Conservation (phyloP, 2,888 invertebrate species). For the Drosophila lutescens region DNA sequence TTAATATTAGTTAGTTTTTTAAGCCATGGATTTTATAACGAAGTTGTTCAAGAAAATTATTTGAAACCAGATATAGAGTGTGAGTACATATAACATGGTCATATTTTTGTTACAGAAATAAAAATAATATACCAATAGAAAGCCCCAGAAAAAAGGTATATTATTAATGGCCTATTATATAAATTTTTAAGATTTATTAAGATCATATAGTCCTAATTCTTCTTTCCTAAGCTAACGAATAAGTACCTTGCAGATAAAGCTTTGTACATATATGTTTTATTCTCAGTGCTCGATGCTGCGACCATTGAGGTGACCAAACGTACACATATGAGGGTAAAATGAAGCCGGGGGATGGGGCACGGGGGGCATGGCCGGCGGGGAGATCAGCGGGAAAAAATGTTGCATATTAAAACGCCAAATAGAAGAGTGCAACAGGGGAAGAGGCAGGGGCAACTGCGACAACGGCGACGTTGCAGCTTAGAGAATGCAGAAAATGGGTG, state of each 20-base stretch:
- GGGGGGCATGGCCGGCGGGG: constrained; percentile 16
- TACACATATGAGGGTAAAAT: constrained; percentile 37
- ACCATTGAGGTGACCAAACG: constrained; percentile 76
- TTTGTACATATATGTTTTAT: neutral
- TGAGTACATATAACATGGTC: too few relatives aligned
- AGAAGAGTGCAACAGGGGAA: constrained; percentile 67
- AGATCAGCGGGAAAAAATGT: constrained; percentile 57
- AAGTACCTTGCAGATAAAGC: neutral
- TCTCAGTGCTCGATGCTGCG: constrained; percentile 23
- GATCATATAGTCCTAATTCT: too few relatives aligned
- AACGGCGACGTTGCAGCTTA: constrained; percentile 66
- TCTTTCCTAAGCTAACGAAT: too few relatives aligned
- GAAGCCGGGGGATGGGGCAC: neutral
- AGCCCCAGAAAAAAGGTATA: too few relatives aligned
- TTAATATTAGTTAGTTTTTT: too few relatives aligned
- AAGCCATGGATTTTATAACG: too few relatives aligned
- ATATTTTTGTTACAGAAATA: too few relatives aligned
- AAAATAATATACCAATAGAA: too few relatives aligned
- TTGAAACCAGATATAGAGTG: too few relatives aligned
- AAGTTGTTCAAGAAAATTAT: too few relatives aligned
- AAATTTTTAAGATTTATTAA: too few relatives aligned
- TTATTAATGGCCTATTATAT: too few relatives aligned
- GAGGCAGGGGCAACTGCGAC: constrained; percentile 39
- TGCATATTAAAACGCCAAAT: constrained; percentile 78
- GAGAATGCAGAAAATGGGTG: constrained; percentile 54